Evolutionary conservation across 2,888 invertebrate genomes (phyloP), one percentile per base, ranked within the genome.

Genomic region (Pristionchus maxplancki): DNA sequence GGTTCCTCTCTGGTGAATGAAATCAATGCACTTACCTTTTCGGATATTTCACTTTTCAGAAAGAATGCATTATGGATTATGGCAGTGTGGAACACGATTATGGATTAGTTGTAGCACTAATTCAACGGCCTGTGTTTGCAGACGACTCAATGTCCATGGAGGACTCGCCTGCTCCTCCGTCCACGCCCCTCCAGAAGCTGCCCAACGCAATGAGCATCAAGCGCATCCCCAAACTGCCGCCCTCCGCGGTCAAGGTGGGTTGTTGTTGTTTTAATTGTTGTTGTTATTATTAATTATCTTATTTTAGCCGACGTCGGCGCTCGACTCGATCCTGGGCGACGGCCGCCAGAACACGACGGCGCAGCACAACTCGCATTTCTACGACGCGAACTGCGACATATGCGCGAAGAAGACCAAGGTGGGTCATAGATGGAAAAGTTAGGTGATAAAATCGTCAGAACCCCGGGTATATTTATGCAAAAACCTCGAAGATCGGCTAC

Each of bases 251-350:
- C 40, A 87, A 87, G 58, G 86, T 71, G 11, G 17, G 62, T 17
- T 34, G 17, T 81, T 50, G 24, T 3, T 81, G 8, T 48, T 48
- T 81, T 2, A 5, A 6, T 44, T 78, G n/a, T 44, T 0, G 9
- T 3, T 3, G 2, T 34, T 11, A 31, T 31, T 1, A 71, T 34
- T 1, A 15, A 81, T 40, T 8, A 28, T 24, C 11, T 34, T 13
- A 1, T 5, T 83, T 11, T 44, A 62, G 64, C 64, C 58, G 84
- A 48, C 82, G 24, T 91, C 91, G 0, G 90, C 92, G 8, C 87
- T 92, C 40, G 92, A 92, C 78, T 89, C 90, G 17, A 89, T 92
- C 31, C 89, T 92, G 44, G 92, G 93, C n/a, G 92, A 92, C 28
- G 90, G 89, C 2, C 84, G 78, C n/a, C 71, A 64, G 44, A 90